Conservation (phyloP, 1,140 invertebrate species). For the Bradysia coprophila region DNA sequence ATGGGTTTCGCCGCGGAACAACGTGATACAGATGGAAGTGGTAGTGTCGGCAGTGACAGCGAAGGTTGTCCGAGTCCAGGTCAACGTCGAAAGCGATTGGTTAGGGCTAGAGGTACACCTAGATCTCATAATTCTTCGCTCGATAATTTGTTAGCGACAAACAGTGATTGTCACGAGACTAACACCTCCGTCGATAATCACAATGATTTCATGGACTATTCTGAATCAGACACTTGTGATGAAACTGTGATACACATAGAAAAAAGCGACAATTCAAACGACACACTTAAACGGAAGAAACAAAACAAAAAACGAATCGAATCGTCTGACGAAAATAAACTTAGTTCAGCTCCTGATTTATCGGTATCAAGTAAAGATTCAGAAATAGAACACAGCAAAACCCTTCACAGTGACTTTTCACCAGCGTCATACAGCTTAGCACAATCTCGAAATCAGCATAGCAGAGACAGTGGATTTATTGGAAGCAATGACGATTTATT, state of each 20-base stretch:
- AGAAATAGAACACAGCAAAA: slow-evolving; percentile 38
- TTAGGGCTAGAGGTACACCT: slow-evolving; percentile 58
- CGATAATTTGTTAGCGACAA: slow-evolving; percentile 46
- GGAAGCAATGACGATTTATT: slow-evolving; percentile 73
- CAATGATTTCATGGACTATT: slow-evolving; percentile 35
- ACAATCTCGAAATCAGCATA: slow-evolving; percentile 49
- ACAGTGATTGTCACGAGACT: slow-evolving; percentile 30
- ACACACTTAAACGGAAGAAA: slow-evolving; percentile 71
- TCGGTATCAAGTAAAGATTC: slow-evolving; percentile 31
- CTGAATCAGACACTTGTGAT: slow-evolving; percentile 59
- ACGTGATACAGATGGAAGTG: slow-evolving; percentile 63
- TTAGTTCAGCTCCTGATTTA: slow-evolving; percentile 26
- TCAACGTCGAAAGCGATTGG: slow-evolving; percentile 57
- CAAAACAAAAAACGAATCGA: slow-evolving; percentile 39
- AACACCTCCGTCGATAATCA: slow-evolving; percentile 18
- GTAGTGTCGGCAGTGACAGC: slow-evolving; percentile 66
- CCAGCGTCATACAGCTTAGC: slow-evolving; percentile 29
- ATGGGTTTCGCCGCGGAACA: slow-evolving; percentile 53
- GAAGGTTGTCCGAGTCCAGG: slow-evolving; percentile 72
- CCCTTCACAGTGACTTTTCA: slow-evolving; percentile 27
- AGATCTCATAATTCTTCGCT: slow-evolving; percentile 60
- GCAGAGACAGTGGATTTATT: slow-evolving; percentile 69
- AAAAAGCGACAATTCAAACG: slow-evolving; percentile 50
- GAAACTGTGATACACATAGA: slow-evolving; percentile 42
- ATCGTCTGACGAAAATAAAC: slow-evolving; percentile 30